Conservation (phyloP, 2,888 invertebrate species). For the Spilosoma lubricipeda region DNA sequence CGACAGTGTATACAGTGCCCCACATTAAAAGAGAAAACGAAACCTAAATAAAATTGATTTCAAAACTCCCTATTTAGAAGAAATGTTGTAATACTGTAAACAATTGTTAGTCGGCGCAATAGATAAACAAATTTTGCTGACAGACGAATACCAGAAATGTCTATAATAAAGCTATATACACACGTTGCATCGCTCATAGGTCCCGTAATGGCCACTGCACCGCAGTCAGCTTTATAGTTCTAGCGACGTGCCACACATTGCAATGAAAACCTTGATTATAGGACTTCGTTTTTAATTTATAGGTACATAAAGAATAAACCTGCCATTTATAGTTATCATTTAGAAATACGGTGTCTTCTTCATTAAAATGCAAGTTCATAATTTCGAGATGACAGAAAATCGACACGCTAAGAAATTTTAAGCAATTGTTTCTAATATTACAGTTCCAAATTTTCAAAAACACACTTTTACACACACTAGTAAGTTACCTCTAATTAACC, state of each 20-base stretch:
- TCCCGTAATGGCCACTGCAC: neutral
- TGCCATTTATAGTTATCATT: no score
- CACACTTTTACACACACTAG: neutral
- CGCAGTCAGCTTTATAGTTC: neutral
- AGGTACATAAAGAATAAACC: no score
- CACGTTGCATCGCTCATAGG: neutral
- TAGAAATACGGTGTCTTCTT: neutral
- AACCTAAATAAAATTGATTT: conserved; percentile 13
- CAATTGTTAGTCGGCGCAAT: conserved; percentile 41
- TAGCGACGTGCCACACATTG: neutral
- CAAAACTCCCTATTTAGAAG: conserved; percentile 33
- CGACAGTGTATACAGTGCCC: neutral
- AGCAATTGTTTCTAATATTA: neutral
- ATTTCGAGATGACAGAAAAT: no score
- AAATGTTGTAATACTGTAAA: conserved; percentile 51
- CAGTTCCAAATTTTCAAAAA: neutral
- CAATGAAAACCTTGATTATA: neutral
- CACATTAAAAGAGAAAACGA: neutral
- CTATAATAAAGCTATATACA: conserved; percentile 1
- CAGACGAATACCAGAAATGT: conserved; percentile 62
- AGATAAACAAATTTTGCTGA: conserved; percentile 59
- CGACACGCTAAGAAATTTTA: no score
- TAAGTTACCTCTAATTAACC: neutral
- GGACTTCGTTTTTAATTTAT: neutral
- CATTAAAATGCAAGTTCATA: no score